A percentile compares a stretch with the other conserved stretches of the same genome.
These are phyloP conservation scores for Megaceryle maxima DNA, from an alignment of 2,113 vertebrate species.

Conservation along the genomic window DNA sequence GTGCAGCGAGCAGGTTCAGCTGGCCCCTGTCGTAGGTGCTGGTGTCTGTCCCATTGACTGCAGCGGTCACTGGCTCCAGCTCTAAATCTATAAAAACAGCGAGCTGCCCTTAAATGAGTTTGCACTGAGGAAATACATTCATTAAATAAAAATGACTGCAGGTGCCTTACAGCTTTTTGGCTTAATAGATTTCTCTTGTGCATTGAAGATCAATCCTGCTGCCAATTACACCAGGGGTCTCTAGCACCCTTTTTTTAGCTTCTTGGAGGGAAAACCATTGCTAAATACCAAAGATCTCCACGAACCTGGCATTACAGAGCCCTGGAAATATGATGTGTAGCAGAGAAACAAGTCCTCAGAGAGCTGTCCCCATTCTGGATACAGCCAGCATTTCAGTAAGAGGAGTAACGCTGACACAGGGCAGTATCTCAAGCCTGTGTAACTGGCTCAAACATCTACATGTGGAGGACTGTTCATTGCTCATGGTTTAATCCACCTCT, in stretches of 20 bases:
- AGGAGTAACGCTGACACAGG: neutral
- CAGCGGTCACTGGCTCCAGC: neutral
- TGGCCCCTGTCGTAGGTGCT: neutral
- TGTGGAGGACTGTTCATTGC: neutral
- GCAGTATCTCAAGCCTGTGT: neutral
- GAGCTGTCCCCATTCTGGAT: constrained; percentile 39
- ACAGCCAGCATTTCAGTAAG: neutral
- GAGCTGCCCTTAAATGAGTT: neutral
- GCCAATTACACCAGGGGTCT: neutral
- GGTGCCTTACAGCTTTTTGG: neutral
- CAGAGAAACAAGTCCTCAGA: neutral
- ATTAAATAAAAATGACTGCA: constrained; percentile 3
- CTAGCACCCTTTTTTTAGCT: neutral
- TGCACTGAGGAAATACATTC: neutral
- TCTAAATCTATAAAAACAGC: neutral
- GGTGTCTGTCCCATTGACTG: neutral
- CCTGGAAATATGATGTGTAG: neutral
- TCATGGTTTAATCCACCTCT: neutral
- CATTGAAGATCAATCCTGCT: neutral
- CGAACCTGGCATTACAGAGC: neutral
- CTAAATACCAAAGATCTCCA: neutral
- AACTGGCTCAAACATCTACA: neutral
- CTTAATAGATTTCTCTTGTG: neutral
- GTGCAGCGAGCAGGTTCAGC: neutral
- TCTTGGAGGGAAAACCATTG: neutral